These are phyloP conservation scores for Aleiodes testaceus DNA, from an alignment of 2,888 invertebrate genomes.

Conservation along the genomic window DNA sequence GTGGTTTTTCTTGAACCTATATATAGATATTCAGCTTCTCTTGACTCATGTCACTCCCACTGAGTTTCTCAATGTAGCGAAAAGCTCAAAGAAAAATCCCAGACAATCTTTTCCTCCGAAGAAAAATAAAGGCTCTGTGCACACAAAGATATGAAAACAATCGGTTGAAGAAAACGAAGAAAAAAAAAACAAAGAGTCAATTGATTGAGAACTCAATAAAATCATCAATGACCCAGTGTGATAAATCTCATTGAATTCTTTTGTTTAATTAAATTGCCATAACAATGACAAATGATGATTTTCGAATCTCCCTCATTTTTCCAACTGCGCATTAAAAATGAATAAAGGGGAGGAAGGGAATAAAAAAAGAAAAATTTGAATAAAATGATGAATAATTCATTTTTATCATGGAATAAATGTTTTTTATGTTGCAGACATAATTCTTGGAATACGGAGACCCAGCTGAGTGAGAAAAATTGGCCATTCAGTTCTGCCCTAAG, in stretches of 20 bases:
- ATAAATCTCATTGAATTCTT: slow-evolving; percentile 19
- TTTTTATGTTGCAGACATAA: slow-evolving; percentile 20
- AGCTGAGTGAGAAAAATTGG: slow-evolving; percentile 11
- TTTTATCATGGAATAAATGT: not conserved
- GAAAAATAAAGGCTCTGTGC: too few relatives aligned
- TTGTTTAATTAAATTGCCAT: slow-evolving; percentile 3
- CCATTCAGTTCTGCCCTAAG: too few relatives aligned
- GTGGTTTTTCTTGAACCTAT: slow-evolving; percentile 38
- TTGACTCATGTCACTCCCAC: slow-evolving; percentile 16
- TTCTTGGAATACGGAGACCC: slow-evolving; percentile 6
- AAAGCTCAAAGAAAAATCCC: too few relatives aligned
- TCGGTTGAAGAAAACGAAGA: not conserved
- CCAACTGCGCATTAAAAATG: not conserved
- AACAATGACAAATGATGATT: not conserved
- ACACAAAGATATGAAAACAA: too few relatives aligned
- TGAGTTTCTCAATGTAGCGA: too few relatives aligned
- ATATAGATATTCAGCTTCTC: slow-evolving; percentile 10
- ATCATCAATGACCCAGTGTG: not conserved
- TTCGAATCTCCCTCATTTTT: too few relatives aligned
- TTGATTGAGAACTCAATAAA: slow-evolving; percentile 6
- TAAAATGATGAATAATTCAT: slow-evolving; percentile 1
- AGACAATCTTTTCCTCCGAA: too few relatives aligned
- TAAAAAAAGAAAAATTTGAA: slow-evolving; percentile 15
- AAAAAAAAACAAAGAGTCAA: not conserved
- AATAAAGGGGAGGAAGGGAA: slow-evolving; percentile 16